Conservation (phyloP, 2,797 vertebrate genomes). For the Luscinia megarhynchos region DNA sequence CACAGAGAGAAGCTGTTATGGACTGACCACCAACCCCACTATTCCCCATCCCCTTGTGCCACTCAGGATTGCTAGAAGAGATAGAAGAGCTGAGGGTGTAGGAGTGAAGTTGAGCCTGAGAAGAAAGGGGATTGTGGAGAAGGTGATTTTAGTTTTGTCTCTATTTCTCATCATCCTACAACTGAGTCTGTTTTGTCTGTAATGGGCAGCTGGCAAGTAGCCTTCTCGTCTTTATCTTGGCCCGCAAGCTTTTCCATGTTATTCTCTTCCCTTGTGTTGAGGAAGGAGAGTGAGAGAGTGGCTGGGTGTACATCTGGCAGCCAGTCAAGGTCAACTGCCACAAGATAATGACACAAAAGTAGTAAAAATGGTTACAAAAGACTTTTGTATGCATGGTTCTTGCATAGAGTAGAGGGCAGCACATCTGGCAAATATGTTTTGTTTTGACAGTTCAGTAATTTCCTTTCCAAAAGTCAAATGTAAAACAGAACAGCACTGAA, state of each 20-base stretch:
- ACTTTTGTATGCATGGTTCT: background rate
- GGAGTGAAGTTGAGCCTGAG: background rate
- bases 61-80: background rate
- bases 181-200: background rate
- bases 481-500: background rate
- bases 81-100: background rate
- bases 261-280: background rate
- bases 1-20: background rate
- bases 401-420: background rate
- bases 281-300: background rate
- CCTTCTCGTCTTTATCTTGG: background rate
- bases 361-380: background rate
- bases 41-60: background rate
- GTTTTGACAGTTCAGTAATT: background rate
- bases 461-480: background rate
- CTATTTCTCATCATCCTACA: background rate
- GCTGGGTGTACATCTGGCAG: background rate
- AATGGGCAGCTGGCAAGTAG: background rate
- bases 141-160: background rate
- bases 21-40: background rate
- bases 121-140: background rate
- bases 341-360: background rate
- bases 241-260: background rate
- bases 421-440: background rate
- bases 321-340: background rate